These are phyloP conservation scores for Sebastes steindachneri DNA, from an alignment of 2,797 vertebrate genomes.

Conservation along the genomic window DNA sequence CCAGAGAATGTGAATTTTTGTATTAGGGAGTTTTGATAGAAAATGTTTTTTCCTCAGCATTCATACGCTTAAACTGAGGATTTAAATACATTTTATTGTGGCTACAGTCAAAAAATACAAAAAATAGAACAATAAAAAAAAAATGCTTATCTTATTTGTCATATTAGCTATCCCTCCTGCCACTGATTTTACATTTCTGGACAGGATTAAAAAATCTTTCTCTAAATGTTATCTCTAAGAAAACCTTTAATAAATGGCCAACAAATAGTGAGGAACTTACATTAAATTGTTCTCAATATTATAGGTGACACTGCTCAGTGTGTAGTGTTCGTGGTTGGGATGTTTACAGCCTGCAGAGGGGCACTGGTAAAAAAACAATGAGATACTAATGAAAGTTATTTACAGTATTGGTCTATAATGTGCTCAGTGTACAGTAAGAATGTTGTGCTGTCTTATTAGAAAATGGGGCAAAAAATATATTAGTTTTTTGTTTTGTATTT, in stretches of 20 bases:
- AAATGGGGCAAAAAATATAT: neutral
- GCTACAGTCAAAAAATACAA: neutral
- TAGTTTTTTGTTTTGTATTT: neutral
- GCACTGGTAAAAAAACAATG: constrained; percentile 11
- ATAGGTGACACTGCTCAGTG: neutral
- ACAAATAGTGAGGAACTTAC: neutral
- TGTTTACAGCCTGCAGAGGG: constrained; percentile 39
- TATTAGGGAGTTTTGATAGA: neutral
- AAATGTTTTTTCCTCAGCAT: neutral
- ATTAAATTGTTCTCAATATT: neutral
- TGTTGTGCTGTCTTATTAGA: neutral
- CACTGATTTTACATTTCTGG: neutral
- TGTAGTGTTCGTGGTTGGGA: neutral
- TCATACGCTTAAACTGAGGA: neutral
- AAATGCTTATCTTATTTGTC: neutral
- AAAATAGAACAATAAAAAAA: too few relatives aligned
- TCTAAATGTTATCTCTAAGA: neutral
- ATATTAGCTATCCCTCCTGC: neutral
- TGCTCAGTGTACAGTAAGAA: neutral
- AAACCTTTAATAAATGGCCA: neutral
- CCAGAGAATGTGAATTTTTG: neutral
- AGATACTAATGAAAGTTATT: neutral
- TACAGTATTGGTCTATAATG: neutral
- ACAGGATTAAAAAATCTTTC: neutral
- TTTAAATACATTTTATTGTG: neutral